Conservation (phyloP, 2,113 vertebrate genomes). For the Naja naja region DNA sequence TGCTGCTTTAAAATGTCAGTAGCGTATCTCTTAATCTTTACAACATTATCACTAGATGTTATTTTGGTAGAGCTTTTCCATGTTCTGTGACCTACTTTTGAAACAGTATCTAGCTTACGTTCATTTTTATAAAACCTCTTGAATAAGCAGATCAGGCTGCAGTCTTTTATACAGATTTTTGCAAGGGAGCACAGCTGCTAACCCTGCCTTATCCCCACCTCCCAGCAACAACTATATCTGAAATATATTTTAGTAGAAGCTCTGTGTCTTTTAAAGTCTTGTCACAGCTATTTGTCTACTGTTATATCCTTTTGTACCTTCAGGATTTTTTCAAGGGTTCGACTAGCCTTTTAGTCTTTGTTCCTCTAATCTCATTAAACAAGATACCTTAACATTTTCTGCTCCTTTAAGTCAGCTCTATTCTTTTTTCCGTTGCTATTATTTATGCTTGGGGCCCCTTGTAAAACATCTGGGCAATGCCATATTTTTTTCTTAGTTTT, state of each 20-base stretch:
- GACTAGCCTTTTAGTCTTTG: not conserved
- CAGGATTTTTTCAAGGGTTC: not conserved
- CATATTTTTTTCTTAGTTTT: not conserved
- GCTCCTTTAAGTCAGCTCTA: not conserved
- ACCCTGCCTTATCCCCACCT: not conserved
- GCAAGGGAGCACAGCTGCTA: not conserved
- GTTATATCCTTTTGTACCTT: not conserved
- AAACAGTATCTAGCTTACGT: conserved; percentile 48
- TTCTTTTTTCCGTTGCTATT: not conserved
- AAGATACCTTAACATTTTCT: not conserved
- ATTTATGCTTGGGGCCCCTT: not conserved
- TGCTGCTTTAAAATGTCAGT: conserved; percentile 33
- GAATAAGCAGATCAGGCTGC: conserved; percentile 27
- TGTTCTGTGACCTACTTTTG: conserved; percentile 43
- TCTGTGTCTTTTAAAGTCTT: not conserved
- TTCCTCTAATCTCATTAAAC: not conserved
- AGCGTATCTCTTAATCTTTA: conserved; percentile 45
- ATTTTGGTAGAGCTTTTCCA: conserved; percentile 40
- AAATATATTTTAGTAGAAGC: not conserved
- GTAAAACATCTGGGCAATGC: not conserved
- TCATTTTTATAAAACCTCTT: conserved; percentile 25
- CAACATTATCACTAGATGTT: conserved; percentile 49
- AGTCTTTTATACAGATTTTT: not conserved
- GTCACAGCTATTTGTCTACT: not conserved
- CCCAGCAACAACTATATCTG: not conserved